A percentile compares a stretch with the other conserved stretches of the same genome.
Conservation (phyloP, 2,113 vertebrate genomes). For the Crotophaga sulcirostris region DNA sequence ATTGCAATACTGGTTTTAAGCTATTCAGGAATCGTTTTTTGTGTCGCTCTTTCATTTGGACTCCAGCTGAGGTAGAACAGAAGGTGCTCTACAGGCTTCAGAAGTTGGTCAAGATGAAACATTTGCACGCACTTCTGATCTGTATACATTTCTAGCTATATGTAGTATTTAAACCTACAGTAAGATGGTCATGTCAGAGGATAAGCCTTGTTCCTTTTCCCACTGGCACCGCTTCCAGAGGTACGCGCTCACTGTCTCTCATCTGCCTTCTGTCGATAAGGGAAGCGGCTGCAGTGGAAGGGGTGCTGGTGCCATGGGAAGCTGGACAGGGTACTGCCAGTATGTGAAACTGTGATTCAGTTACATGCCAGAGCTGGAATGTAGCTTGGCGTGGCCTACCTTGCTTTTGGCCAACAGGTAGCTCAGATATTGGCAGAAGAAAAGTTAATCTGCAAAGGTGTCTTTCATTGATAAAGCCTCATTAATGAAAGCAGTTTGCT, state of each 20-base stretch:
- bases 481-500: not conserved
- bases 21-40: not conserved
- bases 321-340: not conserved
- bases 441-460: not conserved
- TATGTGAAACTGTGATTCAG: not conserved
- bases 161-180: not conserved
- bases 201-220: not conserved
- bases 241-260: rapidly evolving
- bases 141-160: too few species aligned
- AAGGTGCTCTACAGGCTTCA: not conserved
- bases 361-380: not conserved
- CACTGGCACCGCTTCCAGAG: not conserved
- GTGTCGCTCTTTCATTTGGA: not conserved
- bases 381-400: not conserved
- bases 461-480: not conserved
- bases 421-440: not conserved
- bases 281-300: not conserved
- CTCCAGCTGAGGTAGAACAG: not conserved
- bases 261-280: not conserved
- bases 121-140: not conserved
- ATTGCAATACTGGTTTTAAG: not conserved
- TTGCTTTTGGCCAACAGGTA: not conserved
- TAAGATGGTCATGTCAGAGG: rapidly evolving
- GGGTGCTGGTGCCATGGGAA: not conserved
- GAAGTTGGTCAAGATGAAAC: not conserved